A percentile compares a stretch with the other conserved stretches of the same genome.
phyloP scores from a whole-genome alignment of 2,888 invertebrate genomes.

The Hypercompe scribonia region DNA sequence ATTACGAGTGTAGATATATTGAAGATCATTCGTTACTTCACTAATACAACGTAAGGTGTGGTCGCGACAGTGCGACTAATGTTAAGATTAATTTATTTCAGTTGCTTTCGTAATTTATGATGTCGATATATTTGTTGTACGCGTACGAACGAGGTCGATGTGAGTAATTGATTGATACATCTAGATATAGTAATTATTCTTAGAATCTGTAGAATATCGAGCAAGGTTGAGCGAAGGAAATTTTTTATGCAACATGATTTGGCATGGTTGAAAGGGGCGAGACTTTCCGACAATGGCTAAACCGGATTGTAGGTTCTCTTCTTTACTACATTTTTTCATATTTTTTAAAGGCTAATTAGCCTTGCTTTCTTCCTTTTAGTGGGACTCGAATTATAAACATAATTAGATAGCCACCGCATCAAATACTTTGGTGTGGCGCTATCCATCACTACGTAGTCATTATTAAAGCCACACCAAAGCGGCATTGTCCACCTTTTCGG shows the following conservation, averaged over 20 bases:
- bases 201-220: slow-evolving; percentile 15
- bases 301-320: no score
- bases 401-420: no score
- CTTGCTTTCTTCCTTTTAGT: no score
- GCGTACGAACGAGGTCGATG: slow-evolving; percentile 10
- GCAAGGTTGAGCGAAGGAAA: slow-evolving; percentile 16
- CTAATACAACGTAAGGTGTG: slow-evolving; percentile 46
- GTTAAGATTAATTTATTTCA: slow-evolving; percentile 26
- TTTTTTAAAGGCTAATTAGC: no score
- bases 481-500: no score
- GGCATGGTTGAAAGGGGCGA: background rate
- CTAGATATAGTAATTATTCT: slow-evolving; percentile 17
- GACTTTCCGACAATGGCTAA: background rate
- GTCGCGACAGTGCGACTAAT: slow-evolving; percentile 28
- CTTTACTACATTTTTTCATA: no score
- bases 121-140: slow-evolving; percentile 21
- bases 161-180: slow-evolving; percentile 23
- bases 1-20: slow-evolving; percentile 13
- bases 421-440: no score
- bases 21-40: slow-evolving; percentile 40
- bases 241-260: background rate
- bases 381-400: no score
- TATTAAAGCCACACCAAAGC: no score
- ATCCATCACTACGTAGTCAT: no score
- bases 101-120: slow-evolving; percentile 24